Conservation (phyloP, 2,113 vertebrate species). For the Zonotrichia leucophrys region DNA sequence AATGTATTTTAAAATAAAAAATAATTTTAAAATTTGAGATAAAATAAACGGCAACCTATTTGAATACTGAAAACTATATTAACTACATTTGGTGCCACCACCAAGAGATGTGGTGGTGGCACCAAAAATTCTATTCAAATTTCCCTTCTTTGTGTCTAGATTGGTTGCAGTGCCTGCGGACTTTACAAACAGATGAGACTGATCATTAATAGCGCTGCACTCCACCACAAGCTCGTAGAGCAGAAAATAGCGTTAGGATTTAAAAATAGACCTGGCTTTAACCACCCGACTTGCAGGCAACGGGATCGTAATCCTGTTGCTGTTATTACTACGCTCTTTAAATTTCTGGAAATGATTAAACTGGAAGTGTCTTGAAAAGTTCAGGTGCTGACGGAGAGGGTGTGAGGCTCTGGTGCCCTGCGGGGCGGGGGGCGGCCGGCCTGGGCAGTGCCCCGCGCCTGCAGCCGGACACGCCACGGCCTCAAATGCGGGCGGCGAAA, state of each 20-base stretch:
- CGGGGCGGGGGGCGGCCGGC: not conserved
- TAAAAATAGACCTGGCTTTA: not conserved
- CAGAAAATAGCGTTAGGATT: not conserved
- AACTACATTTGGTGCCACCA: not conserved
- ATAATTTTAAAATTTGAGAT: too few relatives aligned
- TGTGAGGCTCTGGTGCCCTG: not conserved
- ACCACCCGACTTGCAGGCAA: not conserved
- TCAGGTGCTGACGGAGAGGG: not conserved
- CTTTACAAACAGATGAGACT: not conserved
- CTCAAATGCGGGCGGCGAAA: not conserved
- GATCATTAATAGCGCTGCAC: not conserved
- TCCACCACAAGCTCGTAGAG: not conserved
- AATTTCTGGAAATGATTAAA: not conserved
- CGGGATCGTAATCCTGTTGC: not conserved
- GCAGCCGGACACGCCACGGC: not conserved
- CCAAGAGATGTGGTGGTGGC: not conserved
- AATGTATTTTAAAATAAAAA: not conserved
- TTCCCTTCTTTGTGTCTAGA: not conserved
- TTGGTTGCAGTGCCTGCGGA: not conserved
- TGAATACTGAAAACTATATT: not conserved
- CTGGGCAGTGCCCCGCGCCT: not conserved
- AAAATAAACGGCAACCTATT: not conserved
- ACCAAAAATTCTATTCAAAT: not conserved
- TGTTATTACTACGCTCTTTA: not conserved
- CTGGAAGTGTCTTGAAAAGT: not conserved